Base-by-base conservation (phyloP, 2,113 vertebrate species). In the Lophius piscatorius region DNA sequence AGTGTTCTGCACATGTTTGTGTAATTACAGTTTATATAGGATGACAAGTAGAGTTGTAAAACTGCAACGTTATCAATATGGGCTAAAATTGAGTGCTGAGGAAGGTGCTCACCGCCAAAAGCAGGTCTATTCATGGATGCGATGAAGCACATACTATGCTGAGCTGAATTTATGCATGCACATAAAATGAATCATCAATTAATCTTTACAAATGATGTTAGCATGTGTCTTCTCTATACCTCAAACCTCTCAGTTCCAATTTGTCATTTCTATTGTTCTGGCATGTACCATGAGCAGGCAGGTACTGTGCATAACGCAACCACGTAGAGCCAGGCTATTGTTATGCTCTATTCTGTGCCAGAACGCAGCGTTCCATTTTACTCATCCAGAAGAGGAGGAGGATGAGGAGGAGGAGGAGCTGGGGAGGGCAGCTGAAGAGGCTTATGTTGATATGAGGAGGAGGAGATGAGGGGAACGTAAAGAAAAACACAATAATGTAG, bases 381-480 rank as follows among this genome's bases (percentile, higher is more conserved):
- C 4, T 14, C 58, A 57, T 47, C 34, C 14, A 4, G 16, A 58
- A 33, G 58, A 57, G 34, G 42, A 74, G 23, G 61, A 46, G 67
- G 66, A 60, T 64, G 67, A 39, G 18, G 38, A 38, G 20, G 13
- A 38, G 33, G 17, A 29, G 17, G 54, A 18, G 51, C 26, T n/a
- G n/a, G n/a, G n/a, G 47, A 40, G 24, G 28, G 41, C 13, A 14
- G 50, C 33, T 46, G 34, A 51, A 7, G 54, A 59, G 62, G n/a
- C n/a, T n/a, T n/a, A n/a, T n/a, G n/a, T n/a, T n/a, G n/a, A n/a
- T n/a, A n/a, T 29, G 40, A 70, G 20, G 52, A 54, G 17, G 38
- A 54, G 21, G 28, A 36, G 49, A 55, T 31, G 55, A 67, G 55
- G 63, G 9, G 73, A 47, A 18, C 38, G n/a, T 49, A 74, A 83